Evolutionary conservation across 1,140 invertebrate genomes (phyloP).

Genomic region (Coptotermes formosanus): DNA sequence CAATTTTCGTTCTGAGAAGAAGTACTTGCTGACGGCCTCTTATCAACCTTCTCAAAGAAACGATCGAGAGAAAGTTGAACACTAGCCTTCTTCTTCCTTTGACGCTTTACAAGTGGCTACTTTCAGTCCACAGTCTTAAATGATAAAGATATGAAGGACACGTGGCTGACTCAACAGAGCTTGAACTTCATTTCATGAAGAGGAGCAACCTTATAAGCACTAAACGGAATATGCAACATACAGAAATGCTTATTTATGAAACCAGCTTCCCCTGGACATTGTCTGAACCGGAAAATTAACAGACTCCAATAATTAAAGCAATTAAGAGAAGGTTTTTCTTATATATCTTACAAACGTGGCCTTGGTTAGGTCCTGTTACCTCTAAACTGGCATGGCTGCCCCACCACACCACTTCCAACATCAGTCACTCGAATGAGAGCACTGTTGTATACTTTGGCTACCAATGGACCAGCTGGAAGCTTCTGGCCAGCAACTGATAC

Average conservation of each 20-base stretch:
- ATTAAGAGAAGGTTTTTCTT: too few relatives aligned
- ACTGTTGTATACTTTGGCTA: constrained; percentile 91
- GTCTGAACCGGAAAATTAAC: too few relatives aligned
- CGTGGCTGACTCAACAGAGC: background rate
- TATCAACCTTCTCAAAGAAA: too few relatives aligned
- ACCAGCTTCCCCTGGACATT: background rate
- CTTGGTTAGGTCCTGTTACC: constrained; percentile 51
- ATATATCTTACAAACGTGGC: too few relatives aligned
- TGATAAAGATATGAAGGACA: background rate
- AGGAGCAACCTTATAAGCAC: background rate
- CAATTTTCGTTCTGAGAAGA: too few relatives aligned
- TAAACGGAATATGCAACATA: background rate
- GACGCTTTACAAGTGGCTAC: too few relatives aligned
- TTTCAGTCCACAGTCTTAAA: background rate
- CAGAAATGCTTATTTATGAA: background rate
- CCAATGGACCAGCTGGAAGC: constrained; percentile 74
- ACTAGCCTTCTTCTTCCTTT: too few relatives aligned
- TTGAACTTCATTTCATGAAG: background rate
- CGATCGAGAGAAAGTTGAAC: too few relatives aligned
- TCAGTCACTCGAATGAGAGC: constrained; percentile 89
- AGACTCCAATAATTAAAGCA: too few relatives aligned
- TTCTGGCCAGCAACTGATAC: constrained; percentile 82
- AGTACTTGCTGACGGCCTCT: too few relatives aligned
- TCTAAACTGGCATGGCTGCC: constrained; percentile 91
- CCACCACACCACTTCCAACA: constrained; percentile 81